A percentile compares a stretch with the other conserved stretches of the same genome.
These are phyloP conservation scores for Theristicus caerulescens DNA, from an alignment of 2,113 vertebrate genomes.

Conservation along the genomic window DNA sequence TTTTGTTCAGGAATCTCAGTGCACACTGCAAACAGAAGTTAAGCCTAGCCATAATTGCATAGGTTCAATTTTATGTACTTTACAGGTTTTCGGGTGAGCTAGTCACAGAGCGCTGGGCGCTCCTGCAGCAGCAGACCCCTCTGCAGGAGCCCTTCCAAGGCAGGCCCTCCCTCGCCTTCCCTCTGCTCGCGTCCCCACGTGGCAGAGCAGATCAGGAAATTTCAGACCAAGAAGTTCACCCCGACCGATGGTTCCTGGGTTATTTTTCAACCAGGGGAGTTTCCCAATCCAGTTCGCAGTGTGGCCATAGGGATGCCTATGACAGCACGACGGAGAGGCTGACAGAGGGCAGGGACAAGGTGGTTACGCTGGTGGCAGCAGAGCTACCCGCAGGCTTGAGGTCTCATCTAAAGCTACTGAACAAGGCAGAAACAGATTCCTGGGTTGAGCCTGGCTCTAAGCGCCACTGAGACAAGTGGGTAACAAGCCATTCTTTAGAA, in stretches of 20 bases:
- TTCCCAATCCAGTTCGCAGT: background rate
- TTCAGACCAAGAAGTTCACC: background rate
- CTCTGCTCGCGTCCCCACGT: fast-evolving
- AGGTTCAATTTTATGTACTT: background rate
- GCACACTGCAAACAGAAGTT: background rate
- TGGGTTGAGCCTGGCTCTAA: background rate
- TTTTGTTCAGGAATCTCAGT: background rate
- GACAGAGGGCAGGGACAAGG: background rate
- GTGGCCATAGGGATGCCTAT: background rate
- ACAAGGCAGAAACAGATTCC: background rate
- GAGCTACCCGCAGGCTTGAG: background rate
- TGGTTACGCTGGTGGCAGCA: background rate
- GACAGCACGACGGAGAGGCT: fast-evolving
- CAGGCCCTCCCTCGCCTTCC: background rate
- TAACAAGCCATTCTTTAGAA: background rate
- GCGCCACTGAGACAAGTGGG: background rate
- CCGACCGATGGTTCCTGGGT: background rate
- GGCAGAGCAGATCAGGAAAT: background rate
- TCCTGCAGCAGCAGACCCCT: background rate
- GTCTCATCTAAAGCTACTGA: background rate
- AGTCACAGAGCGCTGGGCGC: background rate
- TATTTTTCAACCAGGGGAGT: constrained; percentile 26
- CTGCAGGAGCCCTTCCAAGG: background rate
- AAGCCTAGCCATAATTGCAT: background rate
- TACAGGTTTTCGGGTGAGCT: background rate